These are phyloP conservation scores for Haliclystus octoradiatus DNA, from an alignment of 30 jellyfish, hydroid and myxozoan species.

Conservation along the genomic window DNA sequence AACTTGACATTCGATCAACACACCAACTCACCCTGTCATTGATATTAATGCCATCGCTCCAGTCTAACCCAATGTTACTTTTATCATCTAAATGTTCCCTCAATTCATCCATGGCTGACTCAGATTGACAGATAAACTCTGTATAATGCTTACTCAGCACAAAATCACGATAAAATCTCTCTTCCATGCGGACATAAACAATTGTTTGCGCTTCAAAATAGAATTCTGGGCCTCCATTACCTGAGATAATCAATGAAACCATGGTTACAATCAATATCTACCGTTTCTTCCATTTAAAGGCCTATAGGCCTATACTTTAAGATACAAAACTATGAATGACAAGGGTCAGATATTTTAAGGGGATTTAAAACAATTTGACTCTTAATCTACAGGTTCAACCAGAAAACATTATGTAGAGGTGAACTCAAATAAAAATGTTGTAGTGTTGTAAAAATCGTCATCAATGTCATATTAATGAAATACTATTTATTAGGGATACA, in stretches of 20 bases:
- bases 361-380: no score
- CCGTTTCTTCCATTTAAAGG: no score
- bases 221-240: conserved; percentile 72
- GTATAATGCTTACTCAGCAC: conserved; percentile 85
- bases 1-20: no score
- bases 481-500: no score
- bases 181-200: conserved; percentile 69
- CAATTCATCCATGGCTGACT: conserved; percentile 90
- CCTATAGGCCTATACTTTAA: no score
- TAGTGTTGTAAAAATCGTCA: no score
- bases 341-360: no score
- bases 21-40: conserved; percentile 77
- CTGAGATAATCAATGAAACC: conserved; percentile 5
- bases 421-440: no score
- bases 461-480: no score
- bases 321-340: no score
- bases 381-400: no score
- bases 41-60: conserved; percentile 88
- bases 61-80: conserved; percentile 44
- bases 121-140: conserved; percentile 89
- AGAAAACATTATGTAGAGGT: no score
- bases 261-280: background rate
- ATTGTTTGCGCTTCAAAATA: conserved; percentile 81
- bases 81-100: conserved; percentile 70
- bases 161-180: conserved; percentile 65